Evolutionary conservation across 2,797 vertebrate genomes (phyloP), one percentile per base, ranked within the genome.

Genomic region (Eulemur albifrons): DNA sequence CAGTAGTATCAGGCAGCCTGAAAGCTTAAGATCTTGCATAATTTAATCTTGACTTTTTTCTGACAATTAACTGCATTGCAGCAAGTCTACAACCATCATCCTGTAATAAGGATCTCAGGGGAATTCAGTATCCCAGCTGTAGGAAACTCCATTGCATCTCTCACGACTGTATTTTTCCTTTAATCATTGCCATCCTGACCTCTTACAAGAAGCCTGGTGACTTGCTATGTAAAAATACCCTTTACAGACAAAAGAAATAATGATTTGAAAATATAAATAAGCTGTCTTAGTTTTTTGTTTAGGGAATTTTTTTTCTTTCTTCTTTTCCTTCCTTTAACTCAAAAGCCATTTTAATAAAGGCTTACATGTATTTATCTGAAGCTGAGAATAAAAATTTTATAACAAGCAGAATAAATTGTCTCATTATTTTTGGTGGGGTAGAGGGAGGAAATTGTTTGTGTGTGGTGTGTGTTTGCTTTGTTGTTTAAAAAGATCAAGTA

Each of bases 1-100:
- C 15, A 45, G 15, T 92, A 76, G 21, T 89, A 18, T 77, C 45
- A 35, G 32, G 21, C 59, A 84, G 50, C 3, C 45, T 48, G 35
- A 90, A 82, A 84, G 43, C 32, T 93, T 81, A 82, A 82, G 59
- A 52, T 90, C 27, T 67, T 70, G 23, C 18, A 48, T 81, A 52
- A 83, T 89, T 93, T 88, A 82, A 80, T 94, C 1, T 63, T 63
- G 86, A 65, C 70, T 89, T 94, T 85, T 86, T 72, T 18, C 40
- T 94, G 72, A 77, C 30, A 76, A 79, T 5, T 25, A 76, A 79
- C 76, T 32, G 48, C 45, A n/a, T 45, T 61, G 21, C 23, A 87
- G 30, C 65, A 72, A 77, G 48, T 86, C 54, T 32, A 18, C 76
- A 61, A 20, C 5, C 2, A 61, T 94, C 18, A n/a, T 54, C 48